Conservation (phyloP, 1,140 invertebrate species). For the Physella acuta region DNA sequence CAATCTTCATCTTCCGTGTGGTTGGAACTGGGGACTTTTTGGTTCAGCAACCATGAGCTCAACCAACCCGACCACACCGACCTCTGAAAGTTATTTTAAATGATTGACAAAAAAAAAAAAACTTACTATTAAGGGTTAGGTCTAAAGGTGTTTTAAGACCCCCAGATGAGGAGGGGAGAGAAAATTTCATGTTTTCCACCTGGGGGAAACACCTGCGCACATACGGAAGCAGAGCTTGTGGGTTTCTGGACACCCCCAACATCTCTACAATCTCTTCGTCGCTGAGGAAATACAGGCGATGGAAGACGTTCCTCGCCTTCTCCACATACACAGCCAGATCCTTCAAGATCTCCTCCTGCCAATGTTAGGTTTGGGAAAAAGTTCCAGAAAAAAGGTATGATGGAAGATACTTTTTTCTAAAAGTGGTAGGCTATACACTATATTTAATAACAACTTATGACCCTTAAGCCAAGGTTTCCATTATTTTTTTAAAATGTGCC, state of each 20-base stretch:
- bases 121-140: constrained; percentile 54
- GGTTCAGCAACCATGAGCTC: too few relatives aligned
- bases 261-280: constrained; percentile 54
- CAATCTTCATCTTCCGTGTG: too few relatives aligned
- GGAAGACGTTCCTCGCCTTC: constrained; percentile 47
- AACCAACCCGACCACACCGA: too few relatives aligned
- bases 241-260: constrained; percentile 53
- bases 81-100: background rate
- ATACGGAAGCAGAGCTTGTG: constrained; percentile 50
- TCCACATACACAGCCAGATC: constrained; percentile 44
- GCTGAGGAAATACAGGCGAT: constrained; percentile 57
- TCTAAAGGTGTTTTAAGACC: constrained; percentile 48
- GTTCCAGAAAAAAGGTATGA: background rate
- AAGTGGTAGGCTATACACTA: background rate
- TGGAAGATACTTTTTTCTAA: background rate
- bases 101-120: background rate
- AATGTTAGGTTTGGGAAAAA: too few relatives aligned
- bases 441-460: background rate
- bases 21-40: too few relatives aligned
- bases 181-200: constrained; percentile 47
- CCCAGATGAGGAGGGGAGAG: constrained; percentile 44
- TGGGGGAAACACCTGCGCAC: constrained; percentile 56
- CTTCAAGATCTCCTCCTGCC: constrained; percentile 56
- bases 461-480: too few relatives aligned
- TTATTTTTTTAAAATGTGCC: too few relatives aligned